Conservation (phyloP, 37 sponge, comb jelly and placozoan genomes). For the Hormiphora californensis region DNA sequence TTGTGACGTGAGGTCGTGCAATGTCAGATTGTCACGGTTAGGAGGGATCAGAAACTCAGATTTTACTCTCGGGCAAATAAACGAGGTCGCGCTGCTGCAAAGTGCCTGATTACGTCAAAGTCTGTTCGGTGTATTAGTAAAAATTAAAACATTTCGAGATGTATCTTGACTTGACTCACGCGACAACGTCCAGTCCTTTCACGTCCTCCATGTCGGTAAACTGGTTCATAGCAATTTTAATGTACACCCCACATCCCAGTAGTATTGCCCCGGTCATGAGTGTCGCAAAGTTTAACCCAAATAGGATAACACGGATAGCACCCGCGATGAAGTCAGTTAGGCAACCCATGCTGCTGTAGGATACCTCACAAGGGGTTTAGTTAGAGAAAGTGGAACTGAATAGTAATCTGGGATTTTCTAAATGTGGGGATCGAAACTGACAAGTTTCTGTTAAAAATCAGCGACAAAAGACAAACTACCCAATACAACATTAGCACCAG, state of each 20-base stretch:
- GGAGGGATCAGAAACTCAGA: neutral
- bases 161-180: neutral
- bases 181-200: neutral
- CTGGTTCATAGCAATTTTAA: conserved; percentile 1
- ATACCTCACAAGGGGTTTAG: too few relatives aligned
- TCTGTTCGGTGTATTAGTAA: too few relatives aligned
- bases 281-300: conserved; percentile 18
- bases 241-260: conserved; percentile 19
- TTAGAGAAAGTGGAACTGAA: too few relatives aligned
- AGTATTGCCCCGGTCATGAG: conserved; percentile 12
- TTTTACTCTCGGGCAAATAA: neutral
- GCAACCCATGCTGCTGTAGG: conserved; percentile 46
- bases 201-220: neutral
- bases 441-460: too few relatives aligned
- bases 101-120: too few relatives aligned
- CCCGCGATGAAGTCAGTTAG: neutral
- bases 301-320: conserved; percentile 29
- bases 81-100: neutral
- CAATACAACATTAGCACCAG: too few relatives aligned
- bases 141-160: neutral
- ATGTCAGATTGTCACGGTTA: neutral
- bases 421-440: too few relatives aligned
- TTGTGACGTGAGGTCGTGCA: neutral
- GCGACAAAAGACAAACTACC: too few relatives aligned
- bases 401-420: too few relatives aligned